These are phyloP conservation scores for Cepaea nemoralis DNA, from an alignment of 1,140 invertebrate genomes.

Conservation along the genomic window DNA sequence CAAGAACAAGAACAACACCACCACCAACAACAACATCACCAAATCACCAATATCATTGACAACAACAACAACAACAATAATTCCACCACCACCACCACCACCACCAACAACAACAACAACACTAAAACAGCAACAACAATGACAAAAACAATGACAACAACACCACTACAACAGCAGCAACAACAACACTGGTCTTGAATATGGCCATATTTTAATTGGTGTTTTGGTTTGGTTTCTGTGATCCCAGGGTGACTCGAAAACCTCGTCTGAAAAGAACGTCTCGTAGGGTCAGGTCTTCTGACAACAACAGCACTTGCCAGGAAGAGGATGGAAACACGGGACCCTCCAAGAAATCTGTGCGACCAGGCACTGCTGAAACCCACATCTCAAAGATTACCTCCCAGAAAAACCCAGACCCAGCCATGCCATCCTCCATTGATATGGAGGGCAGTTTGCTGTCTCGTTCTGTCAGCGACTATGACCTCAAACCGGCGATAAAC, in stretches of 20 bases:
- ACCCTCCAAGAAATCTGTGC: background rate
- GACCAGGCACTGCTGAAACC: background rate
- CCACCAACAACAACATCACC: too few species aligned
- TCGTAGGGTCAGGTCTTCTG: conserved; percentile 22
- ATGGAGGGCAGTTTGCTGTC: conserved; percentile 22
- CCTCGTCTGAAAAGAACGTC: background rate
- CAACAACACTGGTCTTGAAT: too few species aligned
- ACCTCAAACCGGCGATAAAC: background rate
- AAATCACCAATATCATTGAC: too few species aligned
- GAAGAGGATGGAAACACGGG: conserved; percentile 26
- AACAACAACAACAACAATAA: too few species aligned
- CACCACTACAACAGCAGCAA: too few species aligned
- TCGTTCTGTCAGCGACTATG: conserved; percentile 17
- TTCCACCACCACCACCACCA: too few species aligned
- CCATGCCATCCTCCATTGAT: background rate
- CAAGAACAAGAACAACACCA: too few species aligned
- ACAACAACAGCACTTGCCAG: conserved; percentile 33
- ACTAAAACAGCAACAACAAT: too few species aligned
- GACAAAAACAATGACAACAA: too few species aligned
- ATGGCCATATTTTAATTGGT: too few species aligned
- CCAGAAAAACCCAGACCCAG: background rate
- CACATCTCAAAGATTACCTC: background rate
- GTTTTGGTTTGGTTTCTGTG: too few species aligned
- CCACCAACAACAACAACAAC: too few species aligned
- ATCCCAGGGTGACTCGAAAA: conserved; percentile 22